These are phyloP conservation scores for Peucedramus taeniatus DNA, from an alignment of 2,113 vertebrate species.

Conservation along the genomic window DNA sequence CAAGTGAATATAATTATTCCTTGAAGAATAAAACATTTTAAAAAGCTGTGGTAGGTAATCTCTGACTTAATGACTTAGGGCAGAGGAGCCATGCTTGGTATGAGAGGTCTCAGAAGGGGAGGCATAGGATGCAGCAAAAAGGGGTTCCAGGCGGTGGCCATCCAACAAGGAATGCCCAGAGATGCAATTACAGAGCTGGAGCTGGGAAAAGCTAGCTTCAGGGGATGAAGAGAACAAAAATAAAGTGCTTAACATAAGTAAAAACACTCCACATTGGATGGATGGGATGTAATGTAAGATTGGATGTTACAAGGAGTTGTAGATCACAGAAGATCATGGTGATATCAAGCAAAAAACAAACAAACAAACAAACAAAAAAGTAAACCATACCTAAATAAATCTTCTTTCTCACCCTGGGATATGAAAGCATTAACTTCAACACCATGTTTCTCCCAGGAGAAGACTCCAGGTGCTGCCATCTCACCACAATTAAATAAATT, in stretches of 20 bases:
- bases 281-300: neutral
- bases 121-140: neutral
- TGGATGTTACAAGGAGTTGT: neutral
- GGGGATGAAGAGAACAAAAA: neutral
- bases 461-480: neutral
- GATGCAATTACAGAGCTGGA: neutral
- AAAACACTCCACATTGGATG: neutral
- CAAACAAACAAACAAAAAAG: fast-evolving
- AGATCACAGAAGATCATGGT: fast-evolving
- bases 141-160: too few species aligned
- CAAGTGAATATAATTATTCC: neutral
- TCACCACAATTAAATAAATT: too few species aligned
- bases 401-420: neutral
- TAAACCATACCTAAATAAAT: neutral
- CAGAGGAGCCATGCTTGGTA: neutral
- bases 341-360: neutral
- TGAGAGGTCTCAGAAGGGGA: neutral
- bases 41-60: neutral
- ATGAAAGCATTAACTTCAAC: neutral
- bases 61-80: neutral
- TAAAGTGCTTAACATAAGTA: neutral
- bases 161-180: neutral
- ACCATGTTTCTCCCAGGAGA: neutral
- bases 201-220: neutral
- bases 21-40: neutral